Evolutionary conservation across 37 sponge, comb jelly and placozoan species (phyloP), one percentile per base, ranked within the genome.

Genomic region (Ephydatia muelleri): DNA sequence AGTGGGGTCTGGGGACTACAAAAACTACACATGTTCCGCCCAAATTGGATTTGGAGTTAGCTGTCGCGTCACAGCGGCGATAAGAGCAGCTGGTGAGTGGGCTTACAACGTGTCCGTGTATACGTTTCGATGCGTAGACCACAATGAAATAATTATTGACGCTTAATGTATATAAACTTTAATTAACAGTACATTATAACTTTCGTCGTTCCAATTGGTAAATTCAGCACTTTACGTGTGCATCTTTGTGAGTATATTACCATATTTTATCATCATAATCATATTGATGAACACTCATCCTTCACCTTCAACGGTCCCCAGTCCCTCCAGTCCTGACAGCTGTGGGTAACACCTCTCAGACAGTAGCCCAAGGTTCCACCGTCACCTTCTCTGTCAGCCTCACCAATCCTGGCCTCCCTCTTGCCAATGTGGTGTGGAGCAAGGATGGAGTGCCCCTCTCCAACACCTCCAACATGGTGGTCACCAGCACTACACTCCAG

Each of bases 1-100:
- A 22, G 11, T 79, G 0, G 0, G 2, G 0, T 2, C 9, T 11
- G 66, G 32, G 19, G 80, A 79, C 34, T 65, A 36, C 29, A 67
- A 22, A 29, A 26, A 3, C 0, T 79, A 79, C 67, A 79, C 80
- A 8, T 79, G 80, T 32, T 23, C 22, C 27, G 3, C 6, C 0
- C 80, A 57, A 30, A 79, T 79, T 29, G 80, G 80, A 22, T 57
- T 65, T 29, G 66, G 65, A 27, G 36, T 57, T 1, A 57, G 57
- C 57, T 57, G 57, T 21, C 57, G 16, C 9, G 57, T 57, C 57
- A 57, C 57, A 1, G 57, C 57, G 1, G 19, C 57, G 16, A 57
- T 57, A 5, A 57, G 57, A 14, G 0, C 16, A 57, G 19, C 57
- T 1, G 57, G 57, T 57, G 57, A 57, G 57, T 57, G 43, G 43